Evolutionary conservation across 1,140 invertebrate genomes (phyloP), one percentile per base, ranked within the genome.

Genomic region (Drosophila ambigua): DNA sequence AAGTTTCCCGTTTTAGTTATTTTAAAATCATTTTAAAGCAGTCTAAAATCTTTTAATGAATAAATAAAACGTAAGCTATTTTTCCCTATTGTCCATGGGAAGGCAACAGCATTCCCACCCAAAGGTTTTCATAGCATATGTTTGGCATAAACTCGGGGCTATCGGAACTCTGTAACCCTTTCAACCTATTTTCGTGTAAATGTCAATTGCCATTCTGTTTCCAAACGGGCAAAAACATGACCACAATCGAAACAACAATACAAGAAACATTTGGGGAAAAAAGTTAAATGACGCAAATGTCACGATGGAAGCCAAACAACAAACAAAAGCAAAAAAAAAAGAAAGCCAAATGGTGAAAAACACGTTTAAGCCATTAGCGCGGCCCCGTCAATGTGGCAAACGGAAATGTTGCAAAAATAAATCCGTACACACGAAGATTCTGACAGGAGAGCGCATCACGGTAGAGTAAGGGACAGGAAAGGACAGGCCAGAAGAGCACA

Each of bases 361-460:
- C 83, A 88, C 72, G 84, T 88, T 88, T 79, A 83, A 88, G 79
- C 83, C 83, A 88, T 88, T 88, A 88, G 79, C 83, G 79, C 15
- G 62, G 49, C 35, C 57, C 66, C 84, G 76, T 88, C 79, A 87
- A 87, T 68, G 52, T 67, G 73, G 80, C 59, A 59, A 72, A 46
- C 55, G 57, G 41, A 75, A 63, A 46, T 77, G 73, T 64, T 80
- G 75, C 63, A 77, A 71, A 71, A 51, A 39, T 45, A 49, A 60
- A 57, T 43, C 41, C 57, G 48, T 13, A 49, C 31, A 35, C 41
- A 46, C 15, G 53, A n/a, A 44, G 53, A 46, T 50, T 44, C 49
- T 69, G 45, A 46, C 44, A 52, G 16, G 52, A 50, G 59, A 52
- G 51, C 39, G 57, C 39, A 53, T 24, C 52, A 31, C 48, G 28